Evolutionary conservation across 1,140 invertebrate species (phyloP).

Genomic region (Drosophila sp.): DNA sequence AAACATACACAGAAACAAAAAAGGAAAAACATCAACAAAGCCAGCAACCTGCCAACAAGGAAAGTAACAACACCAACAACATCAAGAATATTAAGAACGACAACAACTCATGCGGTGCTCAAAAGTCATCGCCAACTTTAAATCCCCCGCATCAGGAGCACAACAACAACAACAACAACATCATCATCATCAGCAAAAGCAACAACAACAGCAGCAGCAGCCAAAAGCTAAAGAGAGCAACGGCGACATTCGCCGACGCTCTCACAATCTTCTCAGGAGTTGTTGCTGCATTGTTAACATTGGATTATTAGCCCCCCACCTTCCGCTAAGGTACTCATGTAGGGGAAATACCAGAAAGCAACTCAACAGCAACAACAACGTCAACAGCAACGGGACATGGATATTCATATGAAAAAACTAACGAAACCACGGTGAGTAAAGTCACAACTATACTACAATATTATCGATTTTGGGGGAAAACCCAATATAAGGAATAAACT

Average conservation of each 20-base stretch:
- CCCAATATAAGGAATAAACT: background rate
- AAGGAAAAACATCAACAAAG: constrained; percentile 41
- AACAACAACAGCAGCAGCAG: constrained; percentile 17
- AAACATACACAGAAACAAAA: constrained; percentile 36
- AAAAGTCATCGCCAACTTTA: constrained; percentile 37
- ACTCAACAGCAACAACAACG: constrained; percentile 36
- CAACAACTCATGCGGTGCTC: constrained; percentile 64
- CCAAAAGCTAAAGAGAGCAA: constrained; percentile 20
- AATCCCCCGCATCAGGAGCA: constrained; percentile 21
- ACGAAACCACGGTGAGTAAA: constrained; percentile 71
- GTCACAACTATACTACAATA: background rate
- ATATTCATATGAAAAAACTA: constrained; percentile 80
- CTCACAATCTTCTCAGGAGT: constrained; percentile 35
- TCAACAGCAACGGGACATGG: constrained; percentile 59
- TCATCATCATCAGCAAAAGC: constrained; percentile 16
- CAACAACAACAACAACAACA: constrained; percentile 9
- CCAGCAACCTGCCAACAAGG: constrained; percentile 72
- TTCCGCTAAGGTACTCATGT: constrained; percentile 40
- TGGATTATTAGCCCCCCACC: constrained; percentile 47
- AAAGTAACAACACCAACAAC: constrained; percentile 31
- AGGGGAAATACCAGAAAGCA: constrained; percentile 34
- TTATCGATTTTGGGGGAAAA: background rate
- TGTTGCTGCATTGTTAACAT: constrained; percentile 38
- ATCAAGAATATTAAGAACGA: constrained; percentile 30
- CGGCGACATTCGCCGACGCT: constrained; percentile 16